phyloP scores from a whole-genome alignment of 37 sponge, comb jelly and placozoan species.

The Ephydatia muelleri region DNA sequence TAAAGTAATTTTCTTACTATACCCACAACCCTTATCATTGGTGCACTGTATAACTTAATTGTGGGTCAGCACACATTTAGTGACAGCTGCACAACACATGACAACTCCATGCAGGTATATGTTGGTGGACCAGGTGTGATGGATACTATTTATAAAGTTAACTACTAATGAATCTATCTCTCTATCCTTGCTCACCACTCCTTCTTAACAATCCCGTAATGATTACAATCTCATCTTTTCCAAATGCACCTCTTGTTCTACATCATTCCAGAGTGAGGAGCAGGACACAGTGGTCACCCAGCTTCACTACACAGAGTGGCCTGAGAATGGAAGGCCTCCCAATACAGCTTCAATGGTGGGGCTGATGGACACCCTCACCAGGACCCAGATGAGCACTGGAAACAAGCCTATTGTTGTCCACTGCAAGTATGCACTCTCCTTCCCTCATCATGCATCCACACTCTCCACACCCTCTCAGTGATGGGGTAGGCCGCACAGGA shows the following conservation, averaged over 20 bases:
- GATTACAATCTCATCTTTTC: not conserved
- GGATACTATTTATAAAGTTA: too few relatives aligned
- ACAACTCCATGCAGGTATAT: too few relatives aligned
- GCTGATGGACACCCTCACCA: slow-evolving; percentile 58
- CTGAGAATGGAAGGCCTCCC: slow-evolving; percentile 24
- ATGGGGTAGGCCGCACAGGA: slow-evolving; percentile 72
- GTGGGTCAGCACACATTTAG: not conserved
- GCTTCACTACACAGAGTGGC: slow-evolving; percentile 69
- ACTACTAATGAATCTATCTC: too few relatives aligned
- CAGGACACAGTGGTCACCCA: slow-evolving; percentile 39
- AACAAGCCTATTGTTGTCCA: slow-evolving; percentile 61
- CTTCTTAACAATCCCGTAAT: not conserved
- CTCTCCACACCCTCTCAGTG: slow-evolving; percentile 36
- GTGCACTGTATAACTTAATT: not conserved
- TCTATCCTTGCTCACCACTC: not conserved
- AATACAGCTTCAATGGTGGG: slow-evolving; percentile 50
- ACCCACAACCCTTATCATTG: not conserved
- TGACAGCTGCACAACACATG: not conserved
- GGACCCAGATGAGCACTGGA: slow-evolving; percentile 52
- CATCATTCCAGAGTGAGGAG: slow-evolving; percentile 20
- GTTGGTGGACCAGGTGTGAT: too few relatives aligned
- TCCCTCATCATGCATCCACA: not conserved
- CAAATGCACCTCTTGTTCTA: too few relatives aligned
- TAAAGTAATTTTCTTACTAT: not conserved
- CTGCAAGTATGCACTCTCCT: slow-evolving; percentile 54